phyloP scores from a whole-genome alignment of 2,113 vertebrate species.

The Trinectes maculatus region DNA sequence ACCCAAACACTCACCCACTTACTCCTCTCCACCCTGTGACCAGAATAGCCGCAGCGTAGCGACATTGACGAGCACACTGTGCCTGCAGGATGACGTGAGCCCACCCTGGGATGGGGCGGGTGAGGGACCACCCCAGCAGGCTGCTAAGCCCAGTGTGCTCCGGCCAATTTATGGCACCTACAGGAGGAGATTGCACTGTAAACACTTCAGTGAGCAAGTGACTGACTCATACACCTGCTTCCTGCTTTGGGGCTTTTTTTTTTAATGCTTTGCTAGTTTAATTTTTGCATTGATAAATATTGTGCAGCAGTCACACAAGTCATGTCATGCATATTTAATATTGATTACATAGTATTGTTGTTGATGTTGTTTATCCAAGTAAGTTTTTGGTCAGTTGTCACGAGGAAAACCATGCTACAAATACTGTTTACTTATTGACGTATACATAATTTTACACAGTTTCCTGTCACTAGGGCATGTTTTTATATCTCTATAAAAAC shows the following conservation, averaged over 20 bases:
- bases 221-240: slow-evolving; percentile 32
- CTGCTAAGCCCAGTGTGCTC: slow-evolving; percentile 52
- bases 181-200: slow-evolving; percentile 49
- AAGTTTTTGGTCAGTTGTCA: background rate
- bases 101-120: slow-evolving; percentile 71
- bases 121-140: slow-evolving; percentile 76
- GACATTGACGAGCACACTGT: slow-evolving; percentile 69
- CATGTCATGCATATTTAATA: background rate
- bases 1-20: slow-evolving; percentile 58
- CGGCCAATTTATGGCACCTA: slow-evolving; percentile 72
- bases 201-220: slow-evolving; percentile 59
- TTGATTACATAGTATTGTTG: too few relatives aligned
- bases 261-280: slow-evolving; percentile 12
- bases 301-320: slow-evolving; percentile 5
- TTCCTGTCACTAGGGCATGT: too few relatives aligned
- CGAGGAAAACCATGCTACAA: background rate
- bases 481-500: too few relatives aligned
- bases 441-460: too few relatives aligned
- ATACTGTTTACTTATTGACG: too few relatives aligned
- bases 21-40: slow-evolving; percentile 55
- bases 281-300: too few relatives aligned
- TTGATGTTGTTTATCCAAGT: background rate
- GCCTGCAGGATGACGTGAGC: slow-evolving; percentile 63
- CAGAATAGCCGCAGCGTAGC: slow-evolving; percentile 74
- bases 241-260: slow-evolving; percentile 20